Conservation (phyloP, 2,113 vertebrate genomes). For the Cacatua alba region DNA sequence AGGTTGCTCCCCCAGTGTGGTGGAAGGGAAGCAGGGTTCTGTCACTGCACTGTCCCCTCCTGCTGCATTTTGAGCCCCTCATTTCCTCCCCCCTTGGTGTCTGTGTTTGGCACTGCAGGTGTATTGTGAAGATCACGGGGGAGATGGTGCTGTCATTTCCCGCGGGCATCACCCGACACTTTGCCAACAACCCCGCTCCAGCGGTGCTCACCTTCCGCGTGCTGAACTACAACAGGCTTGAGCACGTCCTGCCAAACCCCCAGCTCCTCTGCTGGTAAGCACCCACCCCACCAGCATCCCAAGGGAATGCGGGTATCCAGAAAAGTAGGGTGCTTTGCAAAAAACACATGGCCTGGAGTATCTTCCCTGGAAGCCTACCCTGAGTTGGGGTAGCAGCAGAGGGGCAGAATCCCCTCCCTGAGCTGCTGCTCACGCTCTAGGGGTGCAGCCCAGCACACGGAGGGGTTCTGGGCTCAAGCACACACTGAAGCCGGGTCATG, state of each 20-base stretch:
- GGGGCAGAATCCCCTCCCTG: not conserved
- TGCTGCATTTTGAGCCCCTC: not conserved
- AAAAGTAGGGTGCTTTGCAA: not conserved
- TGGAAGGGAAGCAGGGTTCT: accelerated
- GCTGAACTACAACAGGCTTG: slow-evolving; percentile 90
- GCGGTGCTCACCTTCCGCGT: slow-evolving; percentile 92
- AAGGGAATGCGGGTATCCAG: accelerated
- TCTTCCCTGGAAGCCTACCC: not conserved
- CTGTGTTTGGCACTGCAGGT: slow-evolving; percentile 71
- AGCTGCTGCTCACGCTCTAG: not conserved
- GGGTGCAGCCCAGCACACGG: not conserved
- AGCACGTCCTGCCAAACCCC: slow-evolving; percentile 96
- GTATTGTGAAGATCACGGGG: slow-evolving; percentile 95
- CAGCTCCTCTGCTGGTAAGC: slow-evolving; percentile 96
- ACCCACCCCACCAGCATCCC: accelerated
- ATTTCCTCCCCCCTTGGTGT: not conserved
- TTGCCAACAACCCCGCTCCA: slow-evolving; percentile 90
- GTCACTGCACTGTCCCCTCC: accelerated
- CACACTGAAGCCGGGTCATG: not conserved
- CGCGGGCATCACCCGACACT: slow-evolving; percentile 95
- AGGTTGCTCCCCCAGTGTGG: accelerated
- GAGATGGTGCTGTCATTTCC: slow-evolving; percentile 98
- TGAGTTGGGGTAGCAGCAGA: not conserved
- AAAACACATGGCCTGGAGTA: accelerated
- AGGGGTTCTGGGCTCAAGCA: not conserved